Evolutionary conservation across 2,797 vertebrate species (phyloP).

Genomic region (Cryptoprocta ferox): DNA sequence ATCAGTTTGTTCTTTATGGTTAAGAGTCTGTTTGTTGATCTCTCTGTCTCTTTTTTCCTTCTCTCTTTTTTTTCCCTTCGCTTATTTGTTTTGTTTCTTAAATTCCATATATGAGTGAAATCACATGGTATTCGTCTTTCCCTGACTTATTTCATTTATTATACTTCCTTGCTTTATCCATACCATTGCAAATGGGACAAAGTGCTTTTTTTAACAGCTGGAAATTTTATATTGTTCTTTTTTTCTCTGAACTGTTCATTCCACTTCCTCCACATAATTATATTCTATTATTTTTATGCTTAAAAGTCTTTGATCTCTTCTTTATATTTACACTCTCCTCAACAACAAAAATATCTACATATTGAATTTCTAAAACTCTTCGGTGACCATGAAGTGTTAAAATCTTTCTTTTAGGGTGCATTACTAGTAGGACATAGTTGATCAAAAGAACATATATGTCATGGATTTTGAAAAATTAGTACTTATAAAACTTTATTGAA

Average conservation of each 20-base stretch:
- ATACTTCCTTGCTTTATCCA: neutral
- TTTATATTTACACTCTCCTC: constrained; percentile 26
- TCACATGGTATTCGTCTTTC: neutral
- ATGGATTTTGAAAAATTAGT: constrained; percentile 9
- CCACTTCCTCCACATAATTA: neutral
- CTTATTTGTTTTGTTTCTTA: neutral
- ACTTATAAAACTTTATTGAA: constrained; percentile 11
- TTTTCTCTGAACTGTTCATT: neutral
- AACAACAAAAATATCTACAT: neutral
- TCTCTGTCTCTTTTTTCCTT: too few relatives aligned
- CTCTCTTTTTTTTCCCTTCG: neutral
- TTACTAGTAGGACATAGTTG: neutral
- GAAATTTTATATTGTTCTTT: neutral
- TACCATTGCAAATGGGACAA: neutral
- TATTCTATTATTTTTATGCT: neutral
- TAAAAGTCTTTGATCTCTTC: neutral
- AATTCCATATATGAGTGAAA: neutral
- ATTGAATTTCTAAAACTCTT: neutral
- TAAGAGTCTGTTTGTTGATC: neutral
- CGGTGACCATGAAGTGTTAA: neutral
- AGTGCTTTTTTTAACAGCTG: neutral
- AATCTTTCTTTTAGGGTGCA: constrained; percentile 4
- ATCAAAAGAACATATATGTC: neutral
- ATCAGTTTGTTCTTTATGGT: neutral
- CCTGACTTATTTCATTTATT: neutral